Evolutionary conservation across 1,140 invertebrate species (phyloP).

Genomic region (Leguminivora glycinivorella): DNA sequence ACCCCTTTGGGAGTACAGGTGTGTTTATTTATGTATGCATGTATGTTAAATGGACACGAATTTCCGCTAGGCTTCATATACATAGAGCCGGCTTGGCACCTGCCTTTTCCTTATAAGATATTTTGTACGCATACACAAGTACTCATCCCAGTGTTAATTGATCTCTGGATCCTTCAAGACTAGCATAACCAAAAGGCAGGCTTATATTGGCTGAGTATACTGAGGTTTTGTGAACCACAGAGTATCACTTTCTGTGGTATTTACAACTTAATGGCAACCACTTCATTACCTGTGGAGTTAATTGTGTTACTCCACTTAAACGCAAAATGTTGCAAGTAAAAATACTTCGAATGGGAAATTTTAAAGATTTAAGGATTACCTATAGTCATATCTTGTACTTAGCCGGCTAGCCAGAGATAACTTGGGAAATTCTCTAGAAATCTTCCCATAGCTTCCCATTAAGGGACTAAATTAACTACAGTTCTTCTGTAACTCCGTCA

Average conservation of each 20-base stretch:
- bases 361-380: background rate
- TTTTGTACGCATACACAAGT: background rate
- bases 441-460: too few relatives aligned
- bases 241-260: background rate
- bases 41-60: background rate
- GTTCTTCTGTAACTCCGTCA: too few relatives aligned
- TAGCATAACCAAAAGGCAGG: background rate
- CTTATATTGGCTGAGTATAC: too few relatives aligned
- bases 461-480: too few relatives aligned
- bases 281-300: background rate
- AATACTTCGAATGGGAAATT: background rate
- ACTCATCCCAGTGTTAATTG: background rate
- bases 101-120: background rate
- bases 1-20: too few relatives aligned
- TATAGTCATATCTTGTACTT: background rate
- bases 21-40: background rate
- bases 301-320: background rate
- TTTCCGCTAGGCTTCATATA: background rate
- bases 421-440: too few relatives aligned
- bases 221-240: background rate
- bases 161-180: background rate
- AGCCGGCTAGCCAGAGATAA: background rate
- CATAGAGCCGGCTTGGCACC: background rate
- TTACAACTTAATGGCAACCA: slow-evolving; percentile 1
- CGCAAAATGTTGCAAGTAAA: background rate